Conservation (phyloP, 2,113 vertebrate species). For the Sturnus vulgaris region DNA sequence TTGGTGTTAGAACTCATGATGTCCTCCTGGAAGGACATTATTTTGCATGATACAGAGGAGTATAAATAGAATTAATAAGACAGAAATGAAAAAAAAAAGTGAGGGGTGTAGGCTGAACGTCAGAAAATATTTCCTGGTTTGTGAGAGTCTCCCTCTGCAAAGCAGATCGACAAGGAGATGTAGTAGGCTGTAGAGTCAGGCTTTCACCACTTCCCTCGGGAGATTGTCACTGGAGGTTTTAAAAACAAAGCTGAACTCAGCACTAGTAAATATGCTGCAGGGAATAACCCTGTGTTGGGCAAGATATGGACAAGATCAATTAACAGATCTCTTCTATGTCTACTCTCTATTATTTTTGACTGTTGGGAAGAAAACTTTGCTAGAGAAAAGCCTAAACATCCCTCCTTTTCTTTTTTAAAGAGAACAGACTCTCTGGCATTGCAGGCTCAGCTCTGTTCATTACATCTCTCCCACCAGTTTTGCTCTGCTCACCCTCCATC, state of each 20-base stretch:
- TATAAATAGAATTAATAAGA: conserved; percentile 42
- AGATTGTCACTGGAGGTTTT: conserved; percentile 59
- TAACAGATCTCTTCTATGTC: conserved; percentile 23
- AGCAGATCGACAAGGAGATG: conserved; percentile 50
- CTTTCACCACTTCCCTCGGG: conserved; percentile 56
- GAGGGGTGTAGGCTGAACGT: background rate
- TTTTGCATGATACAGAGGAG: background rate
- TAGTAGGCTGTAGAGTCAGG: conserved; percentile 51
- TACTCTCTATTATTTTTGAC: conserved; percentile 53
- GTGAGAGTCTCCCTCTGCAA: conserved; percentile 34
- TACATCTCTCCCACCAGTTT: background rate
- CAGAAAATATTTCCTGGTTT: conserved; percentile 63
- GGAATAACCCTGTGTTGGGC: conserved; percentile 42
- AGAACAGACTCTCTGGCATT: background rate
- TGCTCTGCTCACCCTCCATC: background rate
- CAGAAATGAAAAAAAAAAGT: background rate
- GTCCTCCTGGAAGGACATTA: background rate
- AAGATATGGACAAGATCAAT: conserved; percentile 59
- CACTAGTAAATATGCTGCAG: conserved; percentile 58
- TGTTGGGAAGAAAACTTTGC: conserved; percentile 29
- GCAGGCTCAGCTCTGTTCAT: background rate
- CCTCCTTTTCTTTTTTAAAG: background rate
- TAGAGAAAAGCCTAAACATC: background rate
- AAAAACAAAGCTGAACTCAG: conserved; percentile 68
- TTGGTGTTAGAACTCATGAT: background rate